Percentiles rank a stretch among this genome's conserved stretches.
Evolutionary conservation across 2,113 vertebrate genomes (phyloP).

Genomic region (Catharus fuscescens): DNA sequence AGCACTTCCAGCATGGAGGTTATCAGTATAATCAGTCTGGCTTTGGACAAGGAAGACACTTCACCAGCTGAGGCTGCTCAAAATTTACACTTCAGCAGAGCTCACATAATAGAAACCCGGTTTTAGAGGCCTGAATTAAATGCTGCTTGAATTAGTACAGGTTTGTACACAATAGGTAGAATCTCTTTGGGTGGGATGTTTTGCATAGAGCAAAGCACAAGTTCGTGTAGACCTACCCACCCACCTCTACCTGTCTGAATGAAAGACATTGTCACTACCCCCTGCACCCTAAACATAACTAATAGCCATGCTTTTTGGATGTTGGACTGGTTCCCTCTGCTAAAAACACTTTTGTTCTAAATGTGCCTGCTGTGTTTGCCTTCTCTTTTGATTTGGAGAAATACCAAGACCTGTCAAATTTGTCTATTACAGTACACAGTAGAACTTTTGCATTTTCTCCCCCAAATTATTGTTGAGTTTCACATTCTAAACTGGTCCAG

Average conservation of each 20-base stretch:
- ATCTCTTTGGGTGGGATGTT: slow-evolving; percentile 15
- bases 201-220: background rate
- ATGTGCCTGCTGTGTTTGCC: background rate
- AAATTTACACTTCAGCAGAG: slow-evolving; percentile 73
- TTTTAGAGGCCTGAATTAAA: slow-evolving; percentile 59
- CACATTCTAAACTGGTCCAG: slow-evolving; percentile 4
- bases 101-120: slow-evolving; percentile 75
- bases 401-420: background rate
- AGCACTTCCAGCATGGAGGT: slow-evolving; percentile 98
- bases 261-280: background rate
- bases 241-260: background rate
- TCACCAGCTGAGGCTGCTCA: slow-evolving; percentile 87
- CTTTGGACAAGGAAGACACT: slow-evolving; percentile 93
- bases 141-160: slow-evolving; percentile 45
- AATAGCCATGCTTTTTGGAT: slow-evolving; percentile 34
- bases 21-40: slow-evolving; percentile 95
- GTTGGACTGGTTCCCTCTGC: slow-evolving; percentile 38
- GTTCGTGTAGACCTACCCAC: background rate
- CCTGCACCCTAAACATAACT: slow-evolving; percentile 22
- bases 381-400: background rate
- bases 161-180: slow-evolving; percentile 42
- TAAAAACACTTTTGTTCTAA: background rate
- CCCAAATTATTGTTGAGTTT: background rate
- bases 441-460: background rate
- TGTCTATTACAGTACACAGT: background rate